Evolutionary conservation across 1,140 invertebrate genomes (phyloP), one percentile per base, ranked within the genome.

Genomic region (Pinna nobilis): DNA sequence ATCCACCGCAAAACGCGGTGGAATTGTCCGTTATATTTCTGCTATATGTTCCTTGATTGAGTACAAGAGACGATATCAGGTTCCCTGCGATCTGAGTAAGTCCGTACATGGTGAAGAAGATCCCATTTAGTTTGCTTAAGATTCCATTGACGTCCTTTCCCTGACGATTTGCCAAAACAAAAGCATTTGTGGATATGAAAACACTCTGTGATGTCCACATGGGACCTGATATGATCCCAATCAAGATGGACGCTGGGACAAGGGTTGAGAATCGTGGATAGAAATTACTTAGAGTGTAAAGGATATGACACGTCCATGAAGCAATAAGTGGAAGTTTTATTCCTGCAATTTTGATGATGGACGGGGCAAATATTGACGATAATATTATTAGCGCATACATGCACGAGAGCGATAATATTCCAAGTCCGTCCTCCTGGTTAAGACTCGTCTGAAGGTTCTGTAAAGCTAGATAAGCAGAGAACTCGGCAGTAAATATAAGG

Each of bases 281-380:
- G 61, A 79, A 82, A 1, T 94, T 94, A 61, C 74, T 72, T 47
- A 63, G 32, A 11, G 75, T 77, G 74, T 81, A 86, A 0, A 86
- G 20, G 13, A 73, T 30, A 57, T 80, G 76, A 11, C 68, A 64
- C 1, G 79, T 28, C 68, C 74, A 79, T 6, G 79, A 71, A 11
- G 76, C 15, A 25, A 81, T 44, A 23, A 86, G 61, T 0, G 77
- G 63, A n/a, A 73, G 25, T 65, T 86, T 86, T 18, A 80, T 74
- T 15, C 77, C 74, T 11, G 83, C 33, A 18, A 66, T 55, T 9
- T 67, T 65, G 13, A 86, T 82, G 11, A 83, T 47, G 3, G 72
- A 33, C 0, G 82, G 79, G 5, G 81, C 79, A 33, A 76, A 57
- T 18, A 76, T 76, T 65, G 78, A 75, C 15, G 72, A 82, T 32